phyloP scores from a whole-genome alignment of 2,888 invertebrate genomes.

The Troides aeacus region DNA sequence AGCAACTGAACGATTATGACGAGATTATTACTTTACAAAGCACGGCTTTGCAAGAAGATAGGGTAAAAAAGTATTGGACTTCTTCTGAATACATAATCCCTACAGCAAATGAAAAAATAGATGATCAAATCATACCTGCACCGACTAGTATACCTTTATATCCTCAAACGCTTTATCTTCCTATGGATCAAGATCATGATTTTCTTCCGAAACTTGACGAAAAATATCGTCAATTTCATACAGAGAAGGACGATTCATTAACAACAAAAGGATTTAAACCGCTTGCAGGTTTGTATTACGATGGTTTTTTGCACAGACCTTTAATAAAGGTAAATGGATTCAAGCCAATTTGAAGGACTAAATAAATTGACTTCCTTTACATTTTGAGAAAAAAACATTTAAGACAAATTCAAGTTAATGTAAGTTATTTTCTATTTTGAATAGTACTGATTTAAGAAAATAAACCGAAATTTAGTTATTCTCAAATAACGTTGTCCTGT shows the following conservation, averaged over 20 bases:
- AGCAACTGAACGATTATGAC: background rate
- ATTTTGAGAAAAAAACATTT: no score
- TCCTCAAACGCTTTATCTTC: background rate
- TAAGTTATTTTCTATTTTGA: no score
- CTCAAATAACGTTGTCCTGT: no score
- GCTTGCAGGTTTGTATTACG: conserved; percentile 71
- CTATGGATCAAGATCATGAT: conserved; percentile 27
- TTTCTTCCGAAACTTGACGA: conserved; percentile 50
- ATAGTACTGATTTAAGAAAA: no score
- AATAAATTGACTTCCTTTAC: background rate
- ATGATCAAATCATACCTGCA: background rate
- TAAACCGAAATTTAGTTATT: no score
- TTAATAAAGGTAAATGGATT: conserved; percentile 51
- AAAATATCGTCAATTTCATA: conserved; percentile 58
- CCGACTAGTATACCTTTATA: background rate
- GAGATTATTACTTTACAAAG: background rate
- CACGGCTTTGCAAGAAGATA: background rate
- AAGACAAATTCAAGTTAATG: no score
- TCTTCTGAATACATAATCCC: background rate
- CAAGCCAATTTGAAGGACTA: conserved; percentile 37
- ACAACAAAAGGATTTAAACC: conserved; percentile 57
- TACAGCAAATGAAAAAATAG: background rate
- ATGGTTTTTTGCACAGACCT: conserved; percentile 65
- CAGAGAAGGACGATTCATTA: conserved; percentile 42
- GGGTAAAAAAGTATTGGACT: background rate